Evolutionary conservation across 2,888 invertebrate species (phyloP).

Genomic region (Nephrotoma flavescens): DNA sequence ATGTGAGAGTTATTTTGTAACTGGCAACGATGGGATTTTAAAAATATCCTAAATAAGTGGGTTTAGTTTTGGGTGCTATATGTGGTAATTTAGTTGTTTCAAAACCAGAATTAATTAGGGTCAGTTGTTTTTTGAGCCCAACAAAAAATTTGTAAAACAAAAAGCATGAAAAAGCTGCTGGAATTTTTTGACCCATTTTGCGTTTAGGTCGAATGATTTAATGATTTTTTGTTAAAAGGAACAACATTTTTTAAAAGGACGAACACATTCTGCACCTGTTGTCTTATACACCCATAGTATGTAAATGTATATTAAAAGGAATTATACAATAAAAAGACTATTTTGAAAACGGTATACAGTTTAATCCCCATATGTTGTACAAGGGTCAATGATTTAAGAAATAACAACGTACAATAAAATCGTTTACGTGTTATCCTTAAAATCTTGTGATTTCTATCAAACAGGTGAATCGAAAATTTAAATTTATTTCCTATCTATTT

Average conservation of each 20-base stretch:
- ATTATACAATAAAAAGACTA: neutral
- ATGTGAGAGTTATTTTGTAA: neutral
- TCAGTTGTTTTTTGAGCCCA: neutral
- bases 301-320: neutral
- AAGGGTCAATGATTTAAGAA: neutral
- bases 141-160: neutral
- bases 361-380: neutral
- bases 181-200: neutral
- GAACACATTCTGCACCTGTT: neutral
- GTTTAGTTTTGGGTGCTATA: neutral
- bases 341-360: neutral
- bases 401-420: neutral
- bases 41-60: neutral
- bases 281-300: neutral
- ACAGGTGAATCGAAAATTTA: neutral
- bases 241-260: neutral
- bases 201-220: neutral
- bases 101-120: neutral
- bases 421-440: neutral
- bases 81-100: neutral
- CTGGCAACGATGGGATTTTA: neutral
- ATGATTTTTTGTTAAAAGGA: neutral
- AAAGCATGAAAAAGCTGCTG: neutral
- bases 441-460: neutral
- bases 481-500: neutral